Percentiles rank a stretch among this genome's conserved stretches.
Conservation (phyloP, 2,797 vertebrate species). For the Typhlichthys eigenmanni region DNA sequence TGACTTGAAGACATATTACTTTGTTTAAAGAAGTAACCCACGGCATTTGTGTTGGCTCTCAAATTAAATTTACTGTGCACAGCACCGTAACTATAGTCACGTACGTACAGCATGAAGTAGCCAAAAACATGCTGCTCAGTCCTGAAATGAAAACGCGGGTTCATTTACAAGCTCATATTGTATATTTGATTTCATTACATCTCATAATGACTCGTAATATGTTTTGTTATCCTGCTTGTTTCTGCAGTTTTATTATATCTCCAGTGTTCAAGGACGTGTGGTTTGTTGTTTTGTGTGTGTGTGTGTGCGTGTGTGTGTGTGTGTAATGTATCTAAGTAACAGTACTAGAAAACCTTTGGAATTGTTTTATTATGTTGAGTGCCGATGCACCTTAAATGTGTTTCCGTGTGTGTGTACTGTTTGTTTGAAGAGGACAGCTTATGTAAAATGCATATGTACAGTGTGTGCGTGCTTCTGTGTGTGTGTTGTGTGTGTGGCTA, state of each 20-base stretch:
- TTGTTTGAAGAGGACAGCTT: neutral
- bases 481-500: slow-evolving; percentile 4
- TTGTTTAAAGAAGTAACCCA: slow-evolving; percentile 1
- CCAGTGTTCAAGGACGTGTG: slow-evolving; percentile 29
- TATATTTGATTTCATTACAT: slow-evolving; percentile 64
- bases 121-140: slow-evolving; percentile 26
- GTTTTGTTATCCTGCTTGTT: slow-evolving; percentile 57
- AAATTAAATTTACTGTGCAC: neutral
- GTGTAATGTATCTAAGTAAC: neutral
- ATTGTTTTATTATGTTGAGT: too few relatives aligned
- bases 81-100: neutral
- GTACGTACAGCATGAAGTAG: slow-evolving; percentile 14
- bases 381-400: neutral
- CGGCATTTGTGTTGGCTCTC: slow-evolving; percentile 5
- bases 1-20: neutral
- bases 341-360: neutral
- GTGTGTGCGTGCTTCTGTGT: neutral
- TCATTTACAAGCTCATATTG: slow-evolving; percentile 64
- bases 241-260: slow-evolving; percentile 51
- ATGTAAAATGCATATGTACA: neutral
- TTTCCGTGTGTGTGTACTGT: neutral
- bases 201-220: slow-evolving; percentile 65
- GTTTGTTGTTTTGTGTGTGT: neutral
- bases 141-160: slow-evolving; percentile 53
- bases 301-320: slow-evolving; percentile 1